Evolutionary conservation across 64 coral and sea anemone species (phyloP).

Genomic region (Pachyseris speciosa): DNA sequence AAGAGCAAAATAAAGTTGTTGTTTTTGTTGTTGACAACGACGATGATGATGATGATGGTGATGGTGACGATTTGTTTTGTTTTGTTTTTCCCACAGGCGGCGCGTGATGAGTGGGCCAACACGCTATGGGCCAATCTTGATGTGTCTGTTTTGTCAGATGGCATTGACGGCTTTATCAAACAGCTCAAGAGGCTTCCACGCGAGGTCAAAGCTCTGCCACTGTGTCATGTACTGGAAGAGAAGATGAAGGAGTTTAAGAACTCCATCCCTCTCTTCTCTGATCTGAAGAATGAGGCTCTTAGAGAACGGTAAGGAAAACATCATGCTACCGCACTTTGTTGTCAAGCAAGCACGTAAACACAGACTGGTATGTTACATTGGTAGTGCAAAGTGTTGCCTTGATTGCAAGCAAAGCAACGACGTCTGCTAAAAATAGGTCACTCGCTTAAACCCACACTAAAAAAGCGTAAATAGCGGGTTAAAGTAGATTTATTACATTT

Average conservation of each 20-base stretch:
- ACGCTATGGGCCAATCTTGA: slow-evolving; percentile 98
- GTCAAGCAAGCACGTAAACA: no score
- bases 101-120: slow-evolving; percentile 98
- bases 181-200: slow-evolving; percentile 87
- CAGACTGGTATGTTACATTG: no score
- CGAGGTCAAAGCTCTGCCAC: slow-evolving; percentile 88
- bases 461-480: no score
- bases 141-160: slow-evolving; percentile 94
- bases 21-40: no score
- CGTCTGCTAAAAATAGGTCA: no score
- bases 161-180: slow-evolving; percentile 94
- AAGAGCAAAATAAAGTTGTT: no score
- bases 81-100: slow-evolving; percentile 60
- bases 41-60: no score
- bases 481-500: no score
- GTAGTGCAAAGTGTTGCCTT: no score
- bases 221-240: slow-evolving; percentile 96
- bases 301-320: slow-evolving; percentile 83
- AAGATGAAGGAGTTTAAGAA: slow-evolving; percentile 99
- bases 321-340: neutral
- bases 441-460: no score
- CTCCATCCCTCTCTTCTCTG: slow-evolving; percentile 97
- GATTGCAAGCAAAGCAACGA: no score
- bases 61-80: neutral
- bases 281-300: slow-evolving; percentile 97